Conservation (phyloP, 1,140 invertebrate species). For the Lepidurus packardi region DNA sequence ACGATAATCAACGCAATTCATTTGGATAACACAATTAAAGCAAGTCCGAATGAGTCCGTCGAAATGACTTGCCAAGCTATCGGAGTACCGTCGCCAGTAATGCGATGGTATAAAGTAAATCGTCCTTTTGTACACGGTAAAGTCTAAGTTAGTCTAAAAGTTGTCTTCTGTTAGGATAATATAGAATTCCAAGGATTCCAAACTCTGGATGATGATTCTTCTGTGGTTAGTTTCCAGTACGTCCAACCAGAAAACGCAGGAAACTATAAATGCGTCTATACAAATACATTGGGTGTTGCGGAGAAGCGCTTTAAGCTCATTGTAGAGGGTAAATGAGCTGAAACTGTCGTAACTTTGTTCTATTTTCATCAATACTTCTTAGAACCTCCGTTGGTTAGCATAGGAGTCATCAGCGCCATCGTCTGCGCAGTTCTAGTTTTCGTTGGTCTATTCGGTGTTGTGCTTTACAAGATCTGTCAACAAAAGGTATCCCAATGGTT, state of each 20-base stretch:
- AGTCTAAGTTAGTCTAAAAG: too few relatives aligned
- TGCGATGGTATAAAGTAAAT: too few relatives aligned
- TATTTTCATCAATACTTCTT: slow-evolving; percentile 36
- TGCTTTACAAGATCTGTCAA: too few relatives aligned
- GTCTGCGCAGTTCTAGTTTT: slow-evolving; percentile 45
- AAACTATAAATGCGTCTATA: neutral
- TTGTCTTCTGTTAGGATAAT: slow-evolving; percentile 27
- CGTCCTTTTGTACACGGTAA: neutral
- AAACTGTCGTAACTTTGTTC: slow-evolving; percentile 43
- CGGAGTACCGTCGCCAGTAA: too few relatives aligned
- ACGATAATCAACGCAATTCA: neutral
- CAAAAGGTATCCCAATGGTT: too few relatives aligned
- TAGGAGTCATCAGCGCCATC: slow-evolving; percentile 27
- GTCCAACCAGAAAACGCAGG: neutral
- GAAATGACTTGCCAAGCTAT: too few relatives aligned
- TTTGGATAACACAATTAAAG: too few relatives aligned
- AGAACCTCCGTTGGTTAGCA: slow-evolving; percentile 40
- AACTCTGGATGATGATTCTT: slow-evolving; percentile 12
- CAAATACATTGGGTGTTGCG: neutral
- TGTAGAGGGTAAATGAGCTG: slow-evolving; percentile 39
- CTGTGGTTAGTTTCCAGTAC: slow-evolving; percentile 24
- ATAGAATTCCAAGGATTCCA: neutral
- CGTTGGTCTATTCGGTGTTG: slow-evolving; percentile 40
- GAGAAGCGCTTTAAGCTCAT: neutral
- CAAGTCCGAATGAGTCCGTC: too few relatives aligned